Evolutionary conservation across 2,113 vertebrate genomes (phyloP).

Genomic region (Columbina picui): DNA sequence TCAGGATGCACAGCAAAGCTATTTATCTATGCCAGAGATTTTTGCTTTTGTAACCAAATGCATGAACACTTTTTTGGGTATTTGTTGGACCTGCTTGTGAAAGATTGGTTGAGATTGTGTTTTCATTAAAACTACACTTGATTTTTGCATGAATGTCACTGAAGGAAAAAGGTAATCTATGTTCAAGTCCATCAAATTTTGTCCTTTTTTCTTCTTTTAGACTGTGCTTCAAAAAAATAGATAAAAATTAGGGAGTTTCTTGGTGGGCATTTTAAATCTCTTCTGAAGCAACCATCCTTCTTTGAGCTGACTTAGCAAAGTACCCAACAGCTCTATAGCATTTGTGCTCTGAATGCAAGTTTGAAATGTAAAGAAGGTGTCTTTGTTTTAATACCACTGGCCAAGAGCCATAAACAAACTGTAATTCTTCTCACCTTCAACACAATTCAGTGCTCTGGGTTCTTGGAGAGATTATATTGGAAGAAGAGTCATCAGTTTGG

Average conservation of each 20-base stretch:
- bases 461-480: not conserved
- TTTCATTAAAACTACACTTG: not conserved
- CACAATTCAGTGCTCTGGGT: not conserved
- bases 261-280: not conserved
- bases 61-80: not conserved
- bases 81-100: not conserved
- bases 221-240: not conserved
- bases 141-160: not conserved
- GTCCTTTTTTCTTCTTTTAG: not conserved
- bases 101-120: not conserved
- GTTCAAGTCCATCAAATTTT: not conserved
- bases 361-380: not conserved
- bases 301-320: not conserved
- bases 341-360: not conserved
- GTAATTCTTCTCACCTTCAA: not conserved
- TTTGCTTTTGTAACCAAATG: not conserved
- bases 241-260: not conserved
- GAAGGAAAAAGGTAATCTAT: not conserved
- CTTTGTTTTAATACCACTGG: not conserved
- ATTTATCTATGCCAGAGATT: not conserved
- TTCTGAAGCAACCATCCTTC: not conserved
- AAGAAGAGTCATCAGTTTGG: not conserved
- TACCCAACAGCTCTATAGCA: not conserved
- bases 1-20: not conserved
- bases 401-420: not conserved